Base-by-base conservation (phyloP, 2,113 vertebrate genomes). In the Seriola dumerili region DNA sequence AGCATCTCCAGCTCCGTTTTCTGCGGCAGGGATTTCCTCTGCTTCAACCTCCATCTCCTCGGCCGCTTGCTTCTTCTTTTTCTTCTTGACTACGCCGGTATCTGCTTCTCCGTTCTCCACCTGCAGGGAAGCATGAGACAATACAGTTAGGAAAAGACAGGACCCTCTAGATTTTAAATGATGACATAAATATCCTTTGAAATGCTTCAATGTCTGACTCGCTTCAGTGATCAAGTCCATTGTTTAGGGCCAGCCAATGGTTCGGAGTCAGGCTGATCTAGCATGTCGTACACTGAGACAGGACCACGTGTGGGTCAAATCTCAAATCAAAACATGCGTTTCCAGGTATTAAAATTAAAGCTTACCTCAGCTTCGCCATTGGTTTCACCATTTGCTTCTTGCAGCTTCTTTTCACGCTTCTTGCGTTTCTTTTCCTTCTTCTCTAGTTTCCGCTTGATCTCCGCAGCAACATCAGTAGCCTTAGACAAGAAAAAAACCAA, bases 371-470 rank as follows among this genome's bases (percentile, higher is more conserved):
- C 91, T 54, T 96, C 94, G 0, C 88, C 86, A 0, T 96, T 93
- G 9, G 88, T 13, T 19, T 94, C 70, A 0, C 19, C 75, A 84
- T 93, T 90, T 42, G 0, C 9, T 0, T 76, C 91, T 91, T 72
- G 88, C 94, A 0, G 88, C 90, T 65, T 94, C 93, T 97, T 97
- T 68, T 97, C 96, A 0, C 95, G 89, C 90, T 97, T 99, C 71
- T 88, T 95, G 36, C 87, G 96, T 67, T 97, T 99, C 91, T 97
- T 98, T 72, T 98, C 97, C 14, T 96, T 97, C 86, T 99, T 98
- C 5, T 96, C 96, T 50, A 96, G 67, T 85, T 96, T 98, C 10
- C 93, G 93, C 78, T 96, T 96, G 0, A 98, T 93, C 81, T 97
- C 97, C 0, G 96, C 91, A 19, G 95, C 95, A 12, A 94, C 96